These are phyloP conservation scores for Tineola bisselliella DNA, from an alignment of 2,888 invertebrate species.

Conservation along the genomic window DNA sequence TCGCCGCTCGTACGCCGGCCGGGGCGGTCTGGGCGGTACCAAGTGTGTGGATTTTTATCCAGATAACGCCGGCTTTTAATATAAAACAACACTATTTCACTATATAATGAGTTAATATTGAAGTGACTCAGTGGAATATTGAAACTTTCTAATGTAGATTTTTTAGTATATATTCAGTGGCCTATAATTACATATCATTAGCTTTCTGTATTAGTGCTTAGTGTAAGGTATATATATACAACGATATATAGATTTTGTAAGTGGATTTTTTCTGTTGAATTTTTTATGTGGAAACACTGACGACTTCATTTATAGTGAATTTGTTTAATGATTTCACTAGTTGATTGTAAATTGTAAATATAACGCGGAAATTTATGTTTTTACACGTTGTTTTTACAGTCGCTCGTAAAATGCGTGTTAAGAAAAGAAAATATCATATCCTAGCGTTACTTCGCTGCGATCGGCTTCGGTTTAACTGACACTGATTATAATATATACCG, in stretches of 20 bases:
- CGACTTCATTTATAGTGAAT: not conserved
- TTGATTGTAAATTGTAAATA: not conserved
- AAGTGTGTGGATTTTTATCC: slow-evolving; percentile 15
- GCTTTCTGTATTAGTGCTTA: slow-evolving; percentile 1
- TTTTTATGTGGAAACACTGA: not conserved
- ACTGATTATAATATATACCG: too few species aligned
- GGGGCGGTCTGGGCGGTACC: slow-evolving; percentile 29
- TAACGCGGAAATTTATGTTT: not conserved
- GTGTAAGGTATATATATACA: slow-evolving; percentile 1
- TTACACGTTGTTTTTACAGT: not conserved
- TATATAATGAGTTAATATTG: not conserved
- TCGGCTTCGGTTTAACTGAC: too few species aligned
- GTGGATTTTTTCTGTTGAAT: not conserved
- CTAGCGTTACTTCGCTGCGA: not conserved
- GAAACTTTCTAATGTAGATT: not conserved
- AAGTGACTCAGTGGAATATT: not conserved
- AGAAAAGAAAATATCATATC: not conserved
- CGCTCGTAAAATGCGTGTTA: not conserved
- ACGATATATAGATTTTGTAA: not conserved
- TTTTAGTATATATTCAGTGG: slow-evolving; percentile 3
- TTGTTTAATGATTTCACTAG: not conserved
- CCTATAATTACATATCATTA: slow-evolving; percentile 12
- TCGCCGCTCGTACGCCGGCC: slow-evolving; percentile 51
- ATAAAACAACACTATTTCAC: not conserved
- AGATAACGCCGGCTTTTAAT: not conserved